These are phyloP conservation scores for Dione juno DNA, from an alignment of 2,888 invertebrate species.

Conservation along the genomic window DNA sequence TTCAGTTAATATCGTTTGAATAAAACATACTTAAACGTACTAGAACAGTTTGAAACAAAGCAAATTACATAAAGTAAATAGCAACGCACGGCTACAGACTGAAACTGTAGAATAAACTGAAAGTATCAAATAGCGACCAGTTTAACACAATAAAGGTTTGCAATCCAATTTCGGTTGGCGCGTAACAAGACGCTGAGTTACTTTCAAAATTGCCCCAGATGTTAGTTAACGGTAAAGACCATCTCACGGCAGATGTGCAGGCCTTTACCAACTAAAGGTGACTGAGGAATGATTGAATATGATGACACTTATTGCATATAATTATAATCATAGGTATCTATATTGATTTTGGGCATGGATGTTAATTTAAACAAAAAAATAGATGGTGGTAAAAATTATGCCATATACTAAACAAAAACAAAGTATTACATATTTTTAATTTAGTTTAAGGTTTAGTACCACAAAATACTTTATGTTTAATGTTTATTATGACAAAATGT, in stretches of 20 bases:
- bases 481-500: too few relatives aligned
- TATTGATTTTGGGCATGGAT: too few relatives aligned
- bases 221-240: conserved; percentile 74
- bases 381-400: too few relatives aligned
- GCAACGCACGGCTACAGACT: conserved; percentile 27
- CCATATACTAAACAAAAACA: too few relatives aligned
- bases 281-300: conserved; percentile 13
- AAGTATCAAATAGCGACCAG: conserved; percentile 42
- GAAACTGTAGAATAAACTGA: conserved; percentile 37
- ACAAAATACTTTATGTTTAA: too few relatives aligned
- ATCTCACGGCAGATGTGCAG: conserved; percentile 74
- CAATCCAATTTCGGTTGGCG: conserved; percentile 66
- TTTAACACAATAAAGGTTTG: conserved; percentile 64
- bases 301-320: not conserved
- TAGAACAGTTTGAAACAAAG: not conserved
- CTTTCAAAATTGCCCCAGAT: conserved; percentile 83
- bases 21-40: not conserved
- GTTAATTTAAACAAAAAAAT: too few relatives aligned
- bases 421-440: too few relatives aligned
- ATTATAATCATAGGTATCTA: not conserved
- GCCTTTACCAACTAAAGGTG: conserved; percentile 44
- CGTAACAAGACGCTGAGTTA: conserved; percentile 57
- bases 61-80: conserved; percentile 11
- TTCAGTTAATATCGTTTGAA: not conserved
- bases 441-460: too few relatives aligned